Base-by-base conservation (phyloP, 2,797 vertebrate genomes). In the Parambassis ranga region DNA sequence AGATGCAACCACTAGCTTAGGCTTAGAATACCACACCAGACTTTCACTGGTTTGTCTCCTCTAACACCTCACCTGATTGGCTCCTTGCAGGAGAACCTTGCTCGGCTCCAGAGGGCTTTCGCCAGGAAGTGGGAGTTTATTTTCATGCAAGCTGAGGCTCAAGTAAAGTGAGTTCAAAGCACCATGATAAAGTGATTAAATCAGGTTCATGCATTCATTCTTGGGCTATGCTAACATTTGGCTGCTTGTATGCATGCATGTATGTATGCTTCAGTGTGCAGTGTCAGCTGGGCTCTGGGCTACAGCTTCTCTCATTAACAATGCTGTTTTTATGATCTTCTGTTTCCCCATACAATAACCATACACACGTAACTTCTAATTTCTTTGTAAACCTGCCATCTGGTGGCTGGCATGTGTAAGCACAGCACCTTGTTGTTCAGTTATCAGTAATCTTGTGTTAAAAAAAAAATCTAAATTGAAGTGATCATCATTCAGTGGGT, bases 71-170 rank as follows among this genome's bases (percentile, higher is more conserved):
- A 1, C 10, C 41, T 64, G 60, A 57, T 61, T 71, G 77, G 52
- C 87, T 76, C 80, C 81, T 87, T 56, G n/a, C 85, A 98, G 96
- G 96, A 98, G 86, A 98, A 98, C 82, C 91, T 98, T 67, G 96
- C 96, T 50, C 92, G 96, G 77, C 93, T 98, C 65, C 96, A 98
- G 91, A 93, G 96, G 69, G 95, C 96, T 2, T 98, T 98, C 61
- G 96, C 96, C 78, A 93, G 95, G 46, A 98, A 98, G 82, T 98
- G 96, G 96, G 96, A 98, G 81, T 98, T 98, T 75, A 98, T 98
- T 91, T 98, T 98, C 86, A 95, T 98, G 96, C 96, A 98, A 91
- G 96, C 96, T 35, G 96, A 98, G 79, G 96, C 96, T 22, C 96
- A 98, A 94, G 96, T 98, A 55, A 98, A 98, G 96, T 98, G 92